Evolutionary conservation across 1,140 invertebrate genomes (phyloP), one percentile per base, ranked within the genome.

Genomic region (Platorchestia sp.): DNA sequence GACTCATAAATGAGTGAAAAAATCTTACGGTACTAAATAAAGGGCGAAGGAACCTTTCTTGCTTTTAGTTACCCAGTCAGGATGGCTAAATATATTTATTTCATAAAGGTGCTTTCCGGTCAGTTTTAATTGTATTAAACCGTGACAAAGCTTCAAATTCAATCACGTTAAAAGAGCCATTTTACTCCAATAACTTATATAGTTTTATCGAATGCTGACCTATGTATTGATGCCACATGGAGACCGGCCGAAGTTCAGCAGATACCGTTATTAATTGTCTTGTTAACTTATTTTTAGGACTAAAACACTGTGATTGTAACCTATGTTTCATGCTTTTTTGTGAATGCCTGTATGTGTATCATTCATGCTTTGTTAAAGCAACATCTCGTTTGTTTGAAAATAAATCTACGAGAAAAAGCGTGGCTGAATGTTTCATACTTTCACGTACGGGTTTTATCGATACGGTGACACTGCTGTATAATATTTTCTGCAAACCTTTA

Each of bases 281-380:
- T 89, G 87, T 89, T 89, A 44, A 89, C 87, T 89, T 89, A 44
- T 89, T 44, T 89, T 89, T 89, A 89, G 87, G n/a, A 44, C n/a
- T 89, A 44, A 75, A 89, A 14, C 43, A 89, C 43, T 89, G 87
- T 89, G 43, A 89, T 89, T 89, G 87, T 89, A 42, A 44, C 87
- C 87, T 89, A 42, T 44, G 87, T 89, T 89, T 89, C 87, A 42
- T 89, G 87, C 43, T 89, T 44, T 89, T 89, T 89, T 44, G 41
- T 89, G 27, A 75, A 75, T 75, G 59, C 59, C 59, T 75, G 59
- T 75, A 75, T 75, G 59, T 75, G 14, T 75, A 75, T 75, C 59
- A 75, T 75, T 22, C 36, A 36, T 75, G 59, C 14, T 75, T 75
- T 75, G 59, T 75, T 75, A 75, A 75, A 19, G 27, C 36, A 75